Percentiles rank a stretch among this genome's conserved stretches.
These are phyloP conservation scores for Micropoecilia bifurca DNA, from an alignment of 2,797 vertebrate species.

Conservation along the genomic window DNA sequence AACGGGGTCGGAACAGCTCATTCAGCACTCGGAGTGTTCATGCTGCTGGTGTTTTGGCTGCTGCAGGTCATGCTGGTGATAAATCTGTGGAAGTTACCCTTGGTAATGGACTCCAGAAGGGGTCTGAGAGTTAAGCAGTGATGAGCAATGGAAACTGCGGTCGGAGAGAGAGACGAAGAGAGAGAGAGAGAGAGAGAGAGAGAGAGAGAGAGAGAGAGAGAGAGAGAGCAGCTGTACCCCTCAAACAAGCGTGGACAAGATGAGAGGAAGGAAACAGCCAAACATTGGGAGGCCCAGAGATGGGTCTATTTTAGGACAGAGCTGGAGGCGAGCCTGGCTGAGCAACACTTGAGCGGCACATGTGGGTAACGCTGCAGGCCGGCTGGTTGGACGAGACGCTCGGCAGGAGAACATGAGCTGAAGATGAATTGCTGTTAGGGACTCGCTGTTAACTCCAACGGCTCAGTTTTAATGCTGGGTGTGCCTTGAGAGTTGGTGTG, in stretches of 20 bases:
- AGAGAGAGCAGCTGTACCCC: slow-evolving; percentile 75
- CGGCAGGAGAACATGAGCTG: slow-evolving; percentile 55
- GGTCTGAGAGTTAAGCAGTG: slow-evolving; percentile 73
- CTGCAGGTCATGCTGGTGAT: slow-evolving; percentile 72
- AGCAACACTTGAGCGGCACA: slow-evolving; percentile 63
- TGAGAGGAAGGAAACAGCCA: slow-evolving; percentile 75
- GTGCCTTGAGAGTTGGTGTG: slow-evolving; percentile 68
- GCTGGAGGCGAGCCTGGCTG: slow-evolving; percentile 36
- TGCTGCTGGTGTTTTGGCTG: slow-evolving; percentile 69
- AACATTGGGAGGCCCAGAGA: slow-evolving; percentile 71
- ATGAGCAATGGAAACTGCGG: slow-evolving; percentile 83
- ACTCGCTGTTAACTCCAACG: slow-evolving; percentile 57
- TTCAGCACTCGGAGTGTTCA: slow-evolving; percentile 53
- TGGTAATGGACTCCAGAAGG: slow-evolving; percentile 80
- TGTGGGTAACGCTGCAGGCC: slow-evolving; percentile 58
- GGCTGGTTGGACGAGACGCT: slow-evolving; percentile 56
- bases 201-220: slow-evolving; percentile 56
- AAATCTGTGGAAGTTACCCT: slow-evolving; percentile 77
- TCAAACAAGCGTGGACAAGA: slow-evolving; percentile 75
- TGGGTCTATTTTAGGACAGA: slow-evolving; percentile 77
- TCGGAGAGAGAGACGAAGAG: slow-evolving; percentile 54
- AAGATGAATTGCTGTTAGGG: slow-evolving; percentile 58
- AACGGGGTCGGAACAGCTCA: slow-evolving; percentile 40
- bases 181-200: slow-evolving; percentile 42
- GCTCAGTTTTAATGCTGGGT: slow-evolving; percentile 68